Evolutionary conservation across 2,113 vertebrate species (phyloP).

Genomic region (Nycticorax nycticorax): DNA sequence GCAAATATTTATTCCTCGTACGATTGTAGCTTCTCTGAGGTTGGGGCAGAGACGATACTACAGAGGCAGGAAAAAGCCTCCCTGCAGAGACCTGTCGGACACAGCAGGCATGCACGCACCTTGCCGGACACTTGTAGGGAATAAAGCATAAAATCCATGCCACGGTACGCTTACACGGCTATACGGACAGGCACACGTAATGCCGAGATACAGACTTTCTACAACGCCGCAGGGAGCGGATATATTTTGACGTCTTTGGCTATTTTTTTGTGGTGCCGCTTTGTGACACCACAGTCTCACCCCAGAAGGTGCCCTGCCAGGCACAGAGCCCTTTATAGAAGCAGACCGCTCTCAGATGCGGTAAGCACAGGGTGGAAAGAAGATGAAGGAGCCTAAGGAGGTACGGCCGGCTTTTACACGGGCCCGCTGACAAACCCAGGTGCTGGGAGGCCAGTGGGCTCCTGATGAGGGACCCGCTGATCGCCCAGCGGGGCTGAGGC

Average conservation of each 20-base stretch:
- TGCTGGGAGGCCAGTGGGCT: not conserved
- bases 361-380: not conserved
- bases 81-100: not conserved
- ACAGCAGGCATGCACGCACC: not conserved
- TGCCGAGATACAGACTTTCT: not conserved
- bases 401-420: not conserved
- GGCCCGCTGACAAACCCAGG: not conserved
- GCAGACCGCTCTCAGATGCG: not conserved
- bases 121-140: not conserved
- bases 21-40: not conserved
- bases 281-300: not conserved
- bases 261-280: not conserved
- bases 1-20: not conserved
- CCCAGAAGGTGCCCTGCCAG: not conserved
- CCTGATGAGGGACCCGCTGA: not conserved
- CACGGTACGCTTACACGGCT: rapidly evolving
- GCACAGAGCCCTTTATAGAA: not conserved
- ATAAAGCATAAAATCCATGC: not conserved
- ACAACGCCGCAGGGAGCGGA: not conserved
- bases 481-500: rapidly evolving
- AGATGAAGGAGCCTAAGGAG: not conserved
- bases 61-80: not conserved
- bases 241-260: not conserved
- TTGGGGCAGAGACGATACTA: not conserved
- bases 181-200: not conserved